These are phyloP conservation scores for Cheilosia vernalis DNA, from an alignment of 2,888 invertebrate genomes.

Conservation along the genomic window DNA sequence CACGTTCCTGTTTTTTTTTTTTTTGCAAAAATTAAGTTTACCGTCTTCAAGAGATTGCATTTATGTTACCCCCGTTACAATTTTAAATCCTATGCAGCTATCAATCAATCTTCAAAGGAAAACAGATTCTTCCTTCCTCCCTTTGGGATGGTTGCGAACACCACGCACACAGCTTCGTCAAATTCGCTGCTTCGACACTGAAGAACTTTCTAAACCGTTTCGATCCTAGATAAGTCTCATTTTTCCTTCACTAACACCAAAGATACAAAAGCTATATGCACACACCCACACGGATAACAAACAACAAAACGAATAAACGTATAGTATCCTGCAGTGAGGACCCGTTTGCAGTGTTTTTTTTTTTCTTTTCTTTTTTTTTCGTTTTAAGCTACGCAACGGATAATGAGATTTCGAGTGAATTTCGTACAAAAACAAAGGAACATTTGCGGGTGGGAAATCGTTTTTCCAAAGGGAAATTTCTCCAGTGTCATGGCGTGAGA, in stretches of 20 bases:
- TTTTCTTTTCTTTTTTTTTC: constrained; percentile 28
- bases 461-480: constrained; percentile 68
- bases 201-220: constrained; percentile 69
- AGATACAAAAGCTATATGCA: constrained; percentile 61
- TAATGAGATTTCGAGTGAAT: constrained; percentile 74
- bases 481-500: constrained; percentile 37
- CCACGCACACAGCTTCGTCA: constrained; percentile 42
- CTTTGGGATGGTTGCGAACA: constrained; percentile 2
- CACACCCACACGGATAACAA: constrained; percentile 44
- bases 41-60: constrained; percentile 31
- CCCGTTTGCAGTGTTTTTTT: constrained; percentile 59
- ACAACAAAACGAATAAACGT: constrained; percentile 46
- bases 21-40: constrained; percentile 20
- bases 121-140: constrained; percentile 28
- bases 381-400: constrained; percentile 68
- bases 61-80: constrained; percentile 28
- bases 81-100: constrained; percentile 68
- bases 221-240: constrained; percentile 69
- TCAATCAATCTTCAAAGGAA: constrained; percentile 72
- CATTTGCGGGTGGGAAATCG: constrained; percentile 69
- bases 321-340: constrained; percentile 59
- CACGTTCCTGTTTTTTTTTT: too few species aligned
- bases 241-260: constrained; percentile 32
- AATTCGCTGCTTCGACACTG: constrained; percentile 66
- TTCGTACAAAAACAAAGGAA: constrained; percentile 69